Evolutionary conservation across 2,797 vertebrate species (phyloP).

Genomic region (Sardinella longiceps): DNA sequence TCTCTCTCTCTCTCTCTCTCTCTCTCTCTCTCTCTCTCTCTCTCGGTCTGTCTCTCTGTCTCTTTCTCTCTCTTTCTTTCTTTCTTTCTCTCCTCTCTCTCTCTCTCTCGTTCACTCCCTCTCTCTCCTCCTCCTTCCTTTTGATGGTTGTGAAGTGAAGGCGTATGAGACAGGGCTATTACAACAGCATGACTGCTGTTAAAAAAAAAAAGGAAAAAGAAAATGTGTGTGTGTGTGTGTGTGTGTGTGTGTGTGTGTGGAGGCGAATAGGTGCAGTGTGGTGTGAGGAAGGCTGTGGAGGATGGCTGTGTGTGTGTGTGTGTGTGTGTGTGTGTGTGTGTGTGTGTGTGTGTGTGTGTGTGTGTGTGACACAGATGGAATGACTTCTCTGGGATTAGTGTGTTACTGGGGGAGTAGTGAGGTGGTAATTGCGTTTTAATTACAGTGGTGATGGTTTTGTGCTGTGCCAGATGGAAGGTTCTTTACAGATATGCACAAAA

Average conservation of each 20-base stretch:
- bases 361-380: slow-evolving; percentile 85
- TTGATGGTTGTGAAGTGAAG: neutral
- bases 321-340: slow-evolving; percentile 17
- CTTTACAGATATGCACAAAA: slow-evolving; percentile 87
- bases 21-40: neutral
- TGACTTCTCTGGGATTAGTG: slow-evolving; percentile 91
- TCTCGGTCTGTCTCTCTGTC: neutral
- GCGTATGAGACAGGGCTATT: slow-evolving; percentile 19
- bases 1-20: neutral
- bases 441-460: slow-evolving; percentile 94
- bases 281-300: slow-evolving; percentile 48
- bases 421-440: slow-evolving; percentile 99
- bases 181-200: slow-evolving; percentile 8
- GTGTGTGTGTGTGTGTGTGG: slow-evolving; percentile 31
- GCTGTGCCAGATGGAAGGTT: slow-evolving; percentile 94
- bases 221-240: slow-evolving; percentile 26
- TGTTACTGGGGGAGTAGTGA: slow-evolving; percentile 85
- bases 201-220: neutral
- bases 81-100: neutral
- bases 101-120: neutral
- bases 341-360: slow-evolving; percentile 33
- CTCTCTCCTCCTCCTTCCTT: neutral
- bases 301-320: slow-evolving; percentile 51
- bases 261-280: slow-evolving; percentile 26
- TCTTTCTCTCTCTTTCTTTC: neutral